Evolutionary conservation across 2,797 vertebrate species (phyloP), one percentile per base, ranked within the genome.

Genomic region (Sphaeramia orbicularis): DNA sequence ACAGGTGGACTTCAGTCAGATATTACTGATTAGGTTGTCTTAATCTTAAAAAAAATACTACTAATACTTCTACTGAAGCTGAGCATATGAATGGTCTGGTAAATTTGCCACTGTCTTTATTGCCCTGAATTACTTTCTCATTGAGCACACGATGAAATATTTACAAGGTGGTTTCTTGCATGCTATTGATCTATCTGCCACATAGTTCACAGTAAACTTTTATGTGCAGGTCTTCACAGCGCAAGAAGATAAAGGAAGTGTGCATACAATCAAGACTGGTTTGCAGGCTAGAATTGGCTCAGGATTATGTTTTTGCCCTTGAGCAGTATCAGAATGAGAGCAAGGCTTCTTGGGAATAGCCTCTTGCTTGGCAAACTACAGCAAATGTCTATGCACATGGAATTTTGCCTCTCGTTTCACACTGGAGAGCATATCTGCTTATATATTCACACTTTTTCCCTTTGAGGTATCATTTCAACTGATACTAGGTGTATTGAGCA

Each of bases 261-360:
- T 11, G 51, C 71, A 61, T 3, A 70, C 65, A 56, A 66, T 74
- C 53, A 50, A 2, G 41, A 44, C 27, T 12, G 40, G 59, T 59
- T 57, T 67, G 54, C 60, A 73, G 81, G 71, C 74, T 43, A 4
- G 57, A 56, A 6, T 8, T 62, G 80, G 65, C 68, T 4, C 74
- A 52, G 63, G 70, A 61, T 75, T 71, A 40, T 80, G 73, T 78
- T 77, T 66, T 57, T 72, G 64, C 78, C 77, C 76, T 71, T 79
- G 70, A 75, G 81, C 81, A 50, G 30, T 48, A 19, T 73, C 57
- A 35, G 59, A 76, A 72, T 48, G 65, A 78, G 62, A 78, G 62
- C 62, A 14, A 51, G 11, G 65, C 58, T 72, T 47, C 52, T 47
- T 16, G 65, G 79, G 78, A 72, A 47, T 43, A 56, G 37, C 15